Percentiles rank a stretch among this genome's conserved stretches.
Conservation (phyloP, 2,888 invertebrate species). For the Pollenia griseotomentosa region DNA sequence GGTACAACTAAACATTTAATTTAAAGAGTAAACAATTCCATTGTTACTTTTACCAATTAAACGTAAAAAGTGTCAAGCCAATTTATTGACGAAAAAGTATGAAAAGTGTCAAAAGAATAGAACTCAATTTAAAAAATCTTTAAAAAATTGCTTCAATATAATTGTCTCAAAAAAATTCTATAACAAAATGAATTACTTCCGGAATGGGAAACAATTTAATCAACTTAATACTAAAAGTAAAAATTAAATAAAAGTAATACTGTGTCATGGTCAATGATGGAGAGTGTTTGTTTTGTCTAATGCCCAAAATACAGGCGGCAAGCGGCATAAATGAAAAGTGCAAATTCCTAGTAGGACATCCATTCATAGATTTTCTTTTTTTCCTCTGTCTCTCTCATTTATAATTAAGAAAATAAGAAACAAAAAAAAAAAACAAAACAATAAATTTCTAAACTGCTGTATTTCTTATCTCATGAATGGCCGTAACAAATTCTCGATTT, state of each 20-base stretch:
- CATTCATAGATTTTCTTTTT: conserved; percentile 47
- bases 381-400: conserved; percentile 19
- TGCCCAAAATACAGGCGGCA: conserved; percentile 19
- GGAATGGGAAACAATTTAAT: conserved; percentile 37
- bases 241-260: neutral
- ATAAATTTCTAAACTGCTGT: conserved; percentile 17
- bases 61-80: conserved; percentile 53
- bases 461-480: conserved; percentile 38
- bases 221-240: conserved; percentile 9
- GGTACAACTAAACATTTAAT: conserved; percentile 36
- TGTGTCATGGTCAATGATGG: conserved; percentile 55
- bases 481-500: conserved; percentile 70
- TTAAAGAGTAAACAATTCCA: conserved; percentile 18
- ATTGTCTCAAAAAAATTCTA: neutral
- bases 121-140: conserved; percentile 42
- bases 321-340: conserved; percentile 67
- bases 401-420: neutral
- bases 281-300: neutral
- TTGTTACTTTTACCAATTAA: conserved; percentile 28
- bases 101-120: conserved; percentile 43
- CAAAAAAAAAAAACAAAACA: neutral
- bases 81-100: conserved; percentile 48
- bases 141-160: neutral
- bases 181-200: conserved; percentile 66
- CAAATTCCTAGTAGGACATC: conserved; percentile 52